Conservation (phyloP, 2,888 invertebrate genomes). For the Papilio demoleus region DNA sequence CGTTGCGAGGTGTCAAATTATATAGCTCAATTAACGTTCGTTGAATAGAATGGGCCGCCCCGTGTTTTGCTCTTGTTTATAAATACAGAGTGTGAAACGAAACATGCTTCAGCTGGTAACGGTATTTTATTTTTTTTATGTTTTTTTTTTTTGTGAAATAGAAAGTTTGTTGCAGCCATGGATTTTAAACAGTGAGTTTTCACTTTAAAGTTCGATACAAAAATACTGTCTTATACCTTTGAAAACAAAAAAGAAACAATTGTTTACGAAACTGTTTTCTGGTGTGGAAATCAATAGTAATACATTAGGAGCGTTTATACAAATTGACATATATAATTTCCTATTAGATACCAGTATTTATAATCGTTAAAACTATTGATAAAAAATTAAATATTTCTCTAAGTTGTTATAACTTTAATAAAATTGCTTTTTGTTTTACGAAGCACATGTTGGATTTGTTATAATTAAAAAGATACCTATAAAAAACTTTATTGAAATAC, state of each 20-base stretch:
- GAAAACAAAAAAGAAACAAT: too few relatives aligned
- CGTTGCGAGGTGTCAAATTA: constrained; percentile 82
- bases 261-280: too few relatives aligned
- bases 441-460: background rate
- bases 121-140: constrained; percentile 25
- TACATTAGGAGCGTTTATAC: too few relatives aligned
- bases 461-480: constrained; percentile 15
- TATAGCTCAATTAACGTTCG: constrained; percentile 81
- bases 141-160: background rate
- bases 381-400: too few relatives aligned
- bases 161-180: background rate
- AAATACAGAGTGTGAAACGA: constrained; percentile 40
- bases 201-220: too few relatives aligned
- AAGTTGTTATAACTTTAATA: too few relatives aligned
- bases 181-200: background rate
- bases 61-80: constrained; percentile 54
- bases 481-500: constrained; percentile 49
- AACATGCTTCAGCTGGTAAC: constrained; percentile 46
- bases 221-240: too few relatives aligned
- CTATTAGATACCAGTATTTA: too few relatives aligned
- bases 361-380: too few relatives aligned
- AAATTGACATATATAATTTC: too few relatives aligned
- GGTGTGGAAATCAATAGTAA: too few relatives aligned
- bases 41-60: constrained; percentile 79
- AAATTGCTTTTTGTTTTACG: background rate